phyloP scores from a whole-genome alignment of 2,888 invertebrate species.

The Patella depressa region DNA sequence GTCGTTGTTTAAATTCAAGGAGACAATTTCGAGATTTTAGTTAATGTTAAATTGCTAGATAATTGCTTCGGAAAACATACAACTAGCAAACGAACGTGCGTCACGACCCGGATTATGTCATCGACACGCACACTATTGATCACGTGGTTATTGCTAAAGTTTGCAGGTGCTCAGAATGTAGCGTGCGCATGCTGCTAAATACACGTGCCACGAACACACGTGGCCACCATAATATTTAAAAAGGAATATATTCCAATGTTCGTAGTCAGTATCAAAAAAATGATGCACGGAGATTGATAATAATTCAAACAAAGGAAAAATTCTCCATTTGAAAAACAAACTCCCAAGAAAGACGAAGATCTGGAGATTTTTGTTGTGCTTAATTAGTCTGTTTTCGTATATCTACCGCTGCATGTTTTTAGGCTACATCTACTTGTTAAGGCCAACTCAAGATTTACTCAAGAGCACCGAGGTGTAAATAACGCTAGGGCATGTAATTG shows the following conservation, averaged over 20 bases:
- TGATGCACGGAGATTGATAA: no score
- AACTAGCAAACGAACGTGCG: neutral
- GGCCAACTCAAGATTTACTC: no score
- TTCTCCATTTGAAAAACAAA: no score
- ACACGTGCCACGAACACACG: neutral
- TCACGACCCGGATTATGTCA: constrained; percentile 1
- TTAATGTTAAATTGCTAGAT: neutral
- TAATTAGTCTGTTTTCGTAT: no score
- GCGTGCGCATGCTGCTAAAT: constrained; percentile 2
- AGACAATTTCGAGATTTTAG: neutral
- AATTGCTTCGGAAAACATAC: neutral
- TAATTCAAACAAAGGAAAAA: no score
- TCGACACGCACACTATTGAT: neutral
- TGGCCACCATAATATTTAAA: neutral
- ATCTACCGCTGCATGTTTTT: no score
- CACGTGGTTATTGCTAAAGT: constrained; percentile 4
- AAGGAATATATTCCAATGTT: neutral
- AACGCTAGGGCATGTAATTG: no score
- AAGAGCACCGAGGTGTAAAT: no score
- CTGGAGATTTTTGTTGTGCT: no score
- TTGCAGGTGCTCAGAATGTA: constrained; percentile 1
- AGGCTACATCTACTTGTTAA: no score
- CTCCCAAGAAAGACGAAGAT: no score
- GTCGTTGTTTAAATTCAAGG: neutral
- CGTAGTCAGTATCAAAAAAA: no score